A percentile compares a stretch with the other conserved stretches of the same genome.
phyloP scores from a whole-genome alignment of 2,888 invertebrate genomes.

The Graphium colonna region DNA sequence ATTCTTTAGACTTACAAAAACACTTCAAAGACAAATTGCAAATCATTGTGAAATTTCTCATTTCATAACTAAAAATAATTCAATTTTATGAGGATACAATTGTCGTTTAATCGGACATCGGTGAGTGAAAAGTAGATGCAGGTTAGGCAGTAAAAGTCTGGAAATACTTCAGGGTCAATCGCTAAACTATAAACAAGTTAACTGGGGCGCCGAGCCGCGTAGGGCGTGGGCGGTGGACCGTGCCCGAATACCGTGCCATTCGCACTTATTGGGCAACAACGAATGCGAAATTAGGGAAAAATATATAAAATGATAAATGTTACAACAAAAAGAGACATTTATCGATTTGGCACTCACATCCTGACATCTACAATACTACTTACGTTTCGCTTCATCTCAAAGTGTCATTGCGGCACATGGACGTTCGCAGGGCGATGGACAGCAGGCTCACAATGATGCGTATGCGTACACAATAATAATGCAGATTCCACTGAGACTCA shows the following conservation, averaged over 20 bases:
- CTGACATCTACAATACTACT: constrained; percentile 42
- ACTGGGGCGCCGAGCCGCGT: constrained; percentile 47
- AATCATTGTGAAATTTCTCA: neutral
- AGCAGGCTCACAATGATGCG: too few relatives aligned
- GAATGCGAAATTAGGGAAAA: too few relatives aligned
- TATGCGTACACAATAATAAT: too few relatives aligned
- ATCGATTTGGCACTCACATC: constrained; percentile 48
- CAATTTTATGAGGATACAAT: neutral
- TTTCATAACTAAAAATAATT: neutral
- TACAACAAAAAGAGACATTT: too few relatives aligned
- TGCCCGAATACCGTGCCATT: constrained; percentile 42
- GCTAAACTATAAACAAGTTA: constrained; percentile 48
- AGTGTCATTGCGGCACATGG: constrained; percentile 35
- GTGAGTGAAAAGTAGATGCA: constrained; percentile 12
- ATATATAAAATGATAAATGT: too few relatives aligned
- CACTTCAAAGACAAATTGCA: neutral
- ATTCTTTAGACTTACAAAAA: neutral
- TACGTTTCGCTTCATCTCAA: constrained; percentile 73
- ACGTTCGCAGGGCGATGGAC: too few relatives aligned
- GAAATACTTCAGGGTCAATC: constrained; percentile 53
- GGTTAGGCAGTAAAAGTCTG: constrained; percentile 32
- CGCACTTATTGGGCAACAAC: constrained; percentile 29
- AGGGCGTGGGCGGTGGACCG: constrained; percentile 42
- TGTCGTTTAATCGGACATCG: neutral
- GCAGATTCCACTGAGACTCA: too few relatives aligned